These are phyloP conservation scores for Oscheius sp. DNA, from an alignment of 2,888 invertebrate species.

Conservation along the genomic window DNA sequence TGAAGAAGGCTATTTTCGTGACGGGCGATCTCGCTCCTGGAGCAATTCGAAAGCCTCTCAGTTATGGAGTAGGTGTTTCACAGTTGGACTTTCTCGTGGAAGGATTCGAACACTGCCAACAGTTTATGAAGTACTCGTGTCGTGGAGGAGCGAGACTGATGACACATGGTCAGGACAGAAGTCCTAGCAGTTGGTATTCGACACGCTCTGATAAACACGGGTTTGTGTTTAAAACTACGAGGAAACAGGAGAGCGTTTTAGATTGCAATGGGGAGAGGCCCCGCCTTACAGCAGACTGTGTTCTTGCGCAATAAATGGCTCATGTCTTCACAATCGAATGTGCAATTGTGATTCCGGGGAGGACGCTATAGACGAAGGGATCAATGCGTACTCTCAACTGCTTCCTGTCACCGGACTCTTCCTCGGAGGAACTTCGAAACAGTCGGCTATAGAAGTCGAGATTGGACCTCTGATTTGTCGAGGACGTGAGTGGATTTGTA, in stretches of 20 bases:
- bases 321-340: conserved; percentile 63
- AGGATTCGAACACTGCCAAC: conserved; percentile 67
- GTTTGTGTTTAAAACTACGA: conserved; percentile 14
- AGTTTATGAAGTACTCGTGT: conserved; percentile 69
- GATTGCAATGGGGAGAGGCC: conserved; percentile 68
- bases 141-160: conserved; percentile 66
- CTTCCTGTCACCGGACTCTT: conserved; percentile 70
- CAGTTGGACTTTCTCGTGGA: conserved; percentile 69
- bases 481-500: conserved; percentile 41
- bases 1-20: conserved; percentile 59
- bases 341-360: conserved; percentile 72
- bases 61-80: conserved; percentile 59
- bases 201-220: conserved; percentile 54
- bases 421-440: conserved; percentile 67
- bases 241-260: too few relatives aligned
- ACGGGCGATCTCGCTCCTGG: conserved; percentile 68
- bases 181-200: conserved; percentile 68
- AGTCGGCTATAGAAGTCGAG: conserved; percentile 62
- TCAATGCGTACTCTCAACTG: conserved; percentile 68
- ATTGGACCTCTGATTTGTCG: conserved; percentile 68
- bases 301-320: conserved; percentile 68
- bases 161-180: conserved; percentile 67
- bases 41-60: conserved; percentile 60
- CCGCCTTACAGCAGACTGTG: conserved; percentile 72
- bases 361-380: conserved; percentile 68